Conservation (phyloP, 2,113 vertebrate species). For the Lanius ludovicianus region DNA sequence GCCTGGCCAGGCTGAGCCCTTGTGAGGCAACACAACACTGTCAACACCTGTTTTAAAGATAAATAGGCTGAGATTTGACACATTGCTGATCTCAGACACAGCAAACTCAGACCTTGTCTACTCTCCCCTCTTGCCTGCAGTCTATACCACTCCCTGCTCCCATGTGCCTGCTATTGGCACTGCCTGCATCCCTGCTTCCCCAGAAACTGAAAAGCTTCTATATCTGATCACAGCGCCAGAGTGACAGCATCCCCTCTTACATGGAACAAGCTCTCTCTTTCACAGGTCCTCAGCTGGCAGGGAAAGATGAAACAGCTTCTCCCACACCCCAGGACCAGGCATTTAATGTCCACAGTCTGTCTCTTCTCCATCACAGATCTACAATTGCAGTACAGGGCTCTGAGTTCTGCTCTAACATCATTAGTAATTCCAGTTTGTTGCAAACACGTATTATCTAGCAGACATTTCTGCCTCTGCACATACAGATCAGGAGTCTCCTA, state of each 20-base stretch:
- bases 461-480: not conserved
- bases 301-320: not conserved
- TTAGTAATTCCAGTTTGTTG: not conserved
- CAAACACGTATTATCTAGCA: not conserved
- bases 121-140: not conserved
- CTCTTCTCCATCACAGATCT: not conserved
- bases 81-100: not conserved
- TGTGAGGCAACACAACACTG: not conserved
- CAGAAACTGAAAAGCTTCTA: not conserved
- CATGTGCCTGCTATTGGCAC: accelerated
- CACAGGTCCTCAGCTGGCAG: not conserved
- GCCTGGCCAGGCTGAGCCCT: not conserved
- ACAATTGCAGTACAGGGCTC: not conserved
- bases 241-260: not conserved
- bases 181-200: not conserved
- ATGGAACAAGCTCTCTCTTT: not conserved
- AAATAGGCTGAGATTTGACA: not conserved
- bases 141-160: not conserved
- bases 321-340: not conserved
- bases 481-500: not conserved
- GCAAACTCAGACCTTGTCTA: not conserved
- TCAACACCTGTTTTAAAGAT: not conserved
- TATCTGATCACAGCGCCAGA: not conserved
- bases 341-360: not conserved
- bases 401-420: not conserved